A percentile compares a stretch with the other conserved stretches of the same genome.
Conservation (phyloP, 2,113 vertebrate genomes). For the human (Homo sapiens) region DNA sequence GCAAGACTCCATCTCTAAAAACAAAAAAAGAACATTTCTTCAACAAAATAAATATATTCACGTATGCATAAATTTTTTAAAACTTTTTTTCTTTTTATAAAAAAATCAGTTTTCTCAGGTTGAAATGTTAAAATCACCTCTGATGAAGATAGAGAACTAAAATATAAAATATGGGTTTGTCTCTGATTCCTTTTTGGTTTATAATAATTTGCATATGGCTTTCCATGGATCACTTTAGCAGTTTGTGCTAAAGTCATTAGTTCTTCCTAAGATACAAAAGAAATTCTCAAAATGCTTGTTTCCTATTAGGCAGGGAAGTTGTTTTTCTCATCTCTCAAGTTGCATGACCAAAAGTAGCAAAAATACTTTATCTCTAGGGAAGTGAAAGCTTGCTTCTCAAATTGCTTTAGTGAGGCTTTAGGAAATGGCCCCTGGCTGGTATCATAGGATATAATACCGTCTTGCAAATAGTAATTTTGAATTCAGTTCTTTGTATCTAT, state of each 20-base stretch:
- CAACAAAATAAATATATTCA: neutral
- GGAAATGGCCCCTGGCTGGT: neutral
- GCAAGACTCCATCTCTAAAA: too few species aligned
- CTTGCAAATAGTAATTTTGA: constrained; percentile 14
- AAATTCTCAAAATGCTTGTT: neutral
- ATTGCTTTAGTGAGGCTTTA: neutral
- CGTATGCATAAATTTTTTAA: neutral
- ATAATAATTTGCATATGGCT: neutral
- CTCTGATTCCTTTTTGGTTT: neutral
- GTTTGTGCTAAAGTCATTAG: neutral
- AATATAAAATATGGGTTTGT: neutral
- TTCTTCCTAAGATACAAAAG: neutral
- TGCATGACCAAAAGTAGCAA: neutral
- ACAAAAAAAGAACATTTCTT: neutral
- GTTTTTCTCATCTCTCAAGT: neutral
- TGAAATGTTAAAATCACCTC: neutral
- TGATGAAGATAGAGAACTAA: neutral
- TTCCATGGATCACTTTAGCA: neutral
- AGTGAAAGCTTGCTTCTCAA: neutral
- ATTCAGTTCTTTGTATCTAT: neutral
- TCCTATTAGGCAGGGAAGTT: neutral
- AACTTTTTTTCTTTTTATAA: neutral
- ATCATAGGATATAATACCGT: neutral
- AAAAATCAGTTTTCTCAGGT: too few species aligned
- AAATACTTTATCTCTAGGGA: neutral